Percentiles rank a stretch among this genome's conserved stretches.
Conservation (phyloP, 1,140 invertebrate species). For the Lysiphlebus fabarum region DNA sequence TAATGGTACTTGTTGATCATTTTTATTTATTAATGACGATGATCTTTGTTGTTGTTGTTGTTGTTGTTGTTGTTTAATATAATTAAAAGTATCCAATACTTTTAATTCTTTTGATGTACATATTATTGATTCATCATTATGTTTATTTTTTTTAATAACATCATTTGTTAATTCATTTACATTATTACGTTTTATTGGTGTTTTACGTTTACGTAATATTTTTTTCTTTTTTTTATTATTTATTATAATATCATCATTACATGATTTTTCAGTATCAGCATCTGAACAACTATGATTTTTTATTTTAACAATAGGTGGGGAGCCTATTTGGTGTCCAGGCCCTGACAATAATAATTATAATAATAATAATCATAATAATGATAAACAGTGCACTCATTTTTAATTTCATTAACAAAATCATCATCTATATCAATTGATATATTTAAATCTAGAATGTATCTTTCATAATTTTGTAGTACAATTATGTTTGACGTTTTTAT, state of each 20-base stretch:
- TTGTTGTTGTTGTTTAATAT: slow-evolving; percentile 45
- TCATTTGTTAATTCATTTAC: not conserved
- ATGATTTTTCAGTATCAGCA: slow-evolving; percentile 54
- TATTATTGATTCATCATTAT: not conserved
- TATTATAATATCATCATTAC: slow-evolving; percentile 49
- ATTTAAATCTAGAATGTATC: no score
- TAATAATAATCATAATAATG: no score
- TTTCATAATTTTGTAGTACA: no score
- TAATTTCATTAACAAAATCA: no score
- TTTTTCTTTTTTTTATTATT: slow-evolving; percentile 50
- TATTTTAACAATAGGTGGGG: slow-evolving; percentile 24
- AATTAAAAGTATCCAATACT: slow-evolving; percentile 37
- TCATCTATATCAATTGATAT: no score
- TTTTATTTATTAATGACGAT: slow-evolving; percentile 41
- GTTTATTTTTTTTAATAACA: slow-evolving; percentile 7
- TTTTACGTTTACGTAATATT: slow-evolving; percentile 48
- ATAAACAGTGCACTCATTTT: no score
- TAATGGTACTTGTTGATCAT: slow-evolving; percentile 43
- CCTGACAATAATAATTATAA: no score
- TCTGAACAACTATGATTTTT: slow-evolving; percentile 43
- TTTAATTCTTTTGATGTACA: slow-evolving; percentile 10
- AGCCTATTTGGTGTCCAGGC: no score
- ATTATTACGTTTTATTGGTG: slow-evolving; percentile 41
- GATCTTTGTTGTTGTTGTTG: no score
- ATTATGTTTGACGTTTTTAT: no score